phyloP scores from a whole-genome alignment of 2,113 vertebrate species.

The Pipa parva region DNA sequence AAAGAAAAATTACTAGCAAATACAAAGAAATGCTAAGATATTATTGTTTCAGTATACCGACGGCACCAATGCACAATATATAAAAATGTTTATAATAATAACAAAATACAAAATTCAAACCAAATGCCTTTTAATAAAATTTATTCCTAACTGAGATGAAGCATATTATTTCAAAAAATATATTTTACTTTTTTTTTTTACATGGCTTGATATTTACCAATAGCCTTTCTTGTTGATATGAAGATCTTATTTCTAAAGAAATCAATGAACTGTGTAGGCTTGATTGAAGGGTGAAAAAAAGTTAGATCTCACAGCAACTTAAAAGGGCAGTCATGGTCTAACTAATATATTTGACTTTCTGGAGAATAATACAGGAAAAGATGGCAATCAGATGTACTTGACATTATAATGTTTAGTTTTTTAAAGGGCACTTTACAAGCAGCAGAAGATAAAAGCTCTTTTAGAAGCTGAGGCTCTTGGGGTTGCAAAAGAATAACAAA shows the following conservation, averaged over 20 bases:
- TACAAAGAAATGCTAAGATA: too few relatives aligned
- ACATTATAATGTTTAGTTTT: constrained; percentile 55
- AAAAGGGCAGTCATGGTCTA: constrained; percentile 20
- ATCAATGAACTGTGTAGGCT: constrained; percentile 36
- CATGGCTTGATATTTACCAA: constrained; percentile 31
- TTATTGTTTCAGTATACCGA: background rate
- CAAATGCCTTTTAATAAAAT: background rate
- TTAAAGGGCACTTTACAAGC: constrained; percentile 49
- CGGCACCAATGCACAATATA: too few relatives aligned
- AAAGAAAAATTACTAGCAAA: too few relatives aligned
- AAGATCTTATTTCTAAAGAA: constrained; percentile 33
- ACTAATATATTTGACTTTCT: constrained; percentile 46
- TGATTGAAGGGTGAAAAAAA: constrained; percentile 23
- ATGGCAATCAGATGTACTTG: constrained; percentile 38
- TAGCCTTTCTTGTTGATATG: constrained; percentile 26
- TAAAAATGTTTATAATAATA: too few relatives aligned
- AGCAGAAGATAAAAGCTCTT: constrained; percentile 51
- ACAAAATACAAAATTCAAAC: background rate
- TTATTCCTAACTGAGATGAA: background rate
- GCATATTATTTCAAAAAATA: too few relatives aligned
- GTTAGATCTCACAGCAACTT: constrained; percentile 15
- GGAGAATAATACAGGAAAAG: constrained; percentile 40
- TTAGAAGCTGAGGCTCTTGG: constrained; percentile 47
- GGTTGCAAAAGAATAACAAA: constrained; percentile 42
- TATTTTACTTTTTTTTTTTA: constrained; percentile 11